Evolutionary conservation across 2,888 invertebrate genomes (phyloP), one percentile per base, ranked within the genome.

Genomic region (Acleris cristana): DNA sequence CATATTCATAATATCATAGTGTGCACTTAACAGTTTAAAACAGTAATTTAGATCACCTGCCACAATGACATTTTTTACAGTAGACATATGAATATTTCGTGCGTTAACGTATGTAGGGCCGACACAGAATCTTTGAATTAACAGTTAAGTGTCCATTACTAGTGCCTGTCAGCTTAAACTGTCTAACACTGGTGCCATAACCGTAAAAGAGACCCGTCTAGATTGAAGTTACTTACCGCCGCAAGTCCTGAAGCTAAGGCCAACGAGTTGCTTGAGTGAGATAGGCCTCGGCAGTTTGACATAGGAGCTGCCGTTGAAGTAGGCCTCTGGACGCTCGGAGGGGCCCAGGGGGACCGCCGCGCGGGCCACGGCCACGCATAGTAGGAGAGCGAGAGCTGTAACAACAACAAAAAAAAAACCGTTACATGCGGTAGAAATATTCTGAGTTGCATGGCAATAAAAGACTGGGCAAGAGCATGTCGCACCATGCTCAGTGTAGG

Each of bases 201-300:
- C n/a, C n/a, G n/a, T 23, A 23, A 0, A 23, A 26, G 26, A 26
- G 26, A 26, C 26, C 26, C 23, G 4, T 23, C 2, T 23, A 23
- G 0, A 7, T 26, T 26, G 0, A 26, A 16, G 16, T 10, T 19
- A 62, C 90, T 87, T 81, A 96, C 96, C 96, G 74, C 95, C 94
- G 87, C 97, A 97, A 7, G 96, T 96, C 76, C 96, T 94, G 87
- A 96, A 97, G 88, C 96, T 97, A 76, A 97, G 94, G 30, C 97
- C 97, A 71, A 96, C 96, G 79, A 96, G 96, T 81, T 95, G 95
- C 86, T 96, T 96, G 77, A 97, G 94, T 68, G 96, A 96, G 82
- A 97, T 94, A 65, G 96, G 96, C 70, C 95, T 94, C 72, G 94
- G 89, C 73, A 97, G 93, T 80, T 95, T 94, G 73, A 97, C 93